Conservation (phyloP, 2,797 vertebrate species). For the Pogonophryne albipinna region DNA sequence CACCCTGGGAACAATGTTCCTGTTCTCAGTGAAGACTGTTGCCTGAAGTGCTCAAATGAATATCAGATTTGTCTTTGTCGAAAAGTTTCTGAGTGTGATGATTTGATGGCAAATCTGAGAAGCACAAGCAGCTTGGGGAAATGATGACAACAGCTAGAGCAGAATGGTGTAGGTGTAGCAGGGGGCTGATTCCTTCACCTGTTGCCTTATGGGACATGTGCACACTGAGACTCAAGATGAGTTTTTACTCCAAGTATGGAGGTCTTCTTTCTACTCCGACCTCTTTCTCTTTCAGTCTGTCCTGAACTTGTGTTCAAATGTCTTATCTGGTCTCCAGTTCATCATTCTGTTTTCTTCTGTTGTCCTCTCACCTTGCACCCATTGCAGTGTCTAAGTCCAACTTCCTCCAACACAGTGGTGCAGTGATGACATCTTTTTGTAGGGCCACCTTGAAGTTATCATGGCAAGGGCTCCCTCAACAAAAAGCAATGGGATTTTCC, state of each 20-base stretch:
- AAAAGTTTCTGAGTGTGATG: not conserved
- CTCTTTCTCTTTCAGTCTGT: not conserved
- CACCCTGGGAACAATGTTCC: not conserved
- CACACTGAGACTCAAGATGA: not conserved
- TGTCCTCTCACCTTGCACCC: conserved; percentile 6
- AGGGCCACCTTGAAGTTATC: too few relatives aligned
- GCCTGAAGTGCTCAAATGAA: conserved; percentile 4
- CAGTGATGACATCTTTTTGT: too few relatives aligned
- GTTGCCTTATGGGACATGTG: conserved; percentile 1
- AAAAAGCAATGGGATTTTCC: too few relatives aligned
- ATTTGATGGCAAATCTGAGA: conserved; percentile 11
- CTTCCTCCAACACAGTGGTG: not conserved
- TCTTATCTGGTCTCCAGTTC: not conserved
- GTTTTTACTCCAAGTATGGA: not conserved
- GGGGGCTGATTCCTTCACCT: conserved; percentile 25
- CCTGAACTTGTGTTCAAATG: conserved; percentile 8
- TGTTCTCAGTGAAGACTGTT: not conserved
- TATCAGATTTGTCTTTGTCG: not conserved
- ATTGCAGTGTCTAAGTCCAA: not conserved
- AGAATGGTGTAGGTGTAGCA: conserved; percentile 30
- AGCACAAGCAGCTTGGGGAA: conserved; percentile 28
- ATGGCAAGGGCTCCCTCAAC: too few relatives aligned
- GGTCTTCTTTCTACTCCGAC: not conserved
- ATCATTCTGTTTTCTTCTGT: conserved; percentile 1
- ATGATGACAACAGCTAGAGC: conserved; percentile 19